Base-by-base conservation (phyloP, 2,888 invertebrate genomes). In the Drosophila silvestris region DNA sequence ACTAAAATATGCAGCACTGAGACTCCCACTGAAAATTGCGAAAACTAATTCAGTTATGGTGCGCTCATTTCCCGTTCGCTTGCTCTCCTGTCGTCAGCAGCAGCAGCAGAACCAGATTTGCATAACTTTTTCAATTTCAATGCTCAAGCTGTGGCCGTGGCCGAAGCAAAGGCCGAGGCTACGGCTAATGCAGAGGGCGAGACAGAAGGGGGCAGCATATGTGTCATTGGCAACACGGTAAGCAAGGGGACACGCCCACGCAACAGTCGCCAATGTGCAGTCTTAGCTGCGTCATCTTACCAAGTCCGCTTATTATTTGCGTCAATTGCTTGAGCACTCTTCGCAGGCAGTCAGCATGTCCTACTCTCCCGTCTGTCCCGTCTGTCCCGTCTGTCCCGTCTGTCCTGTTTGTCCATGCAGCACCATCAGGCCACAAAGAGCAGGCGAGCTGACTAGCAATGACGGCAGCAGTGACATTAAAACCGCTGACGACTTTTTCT, bases 91-190 rank as follows among this genome's bases (percentile, higher is more conserved):
- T 64, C 72, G 82, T 70, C 84, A 57, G 26, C 70, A 67, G 53
- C 19, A 67, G 57, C 19, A 57, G 19, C 37, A 57, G 64, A 70
- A 52, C 35, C 66, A 74, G 83, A 87, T 87, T 87, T 87, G 90
- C 87, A 87, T 87, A 87, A 87, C 90, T 87, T 87, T 87, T 87
- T 87, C 90, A 90, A 87, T 87, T 87, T 87, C 72, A 88, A 85
- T 84, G 86, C 89, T 90, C 87, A 87, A 90, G 88, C 87, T 87
- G 87, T 87, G 90, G 82, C 85, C 90, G 74, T 68, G 81, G 72
- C 73, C 83, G 63, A 62, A 82, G 77, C 87, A 54, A 37, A 69
- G 81, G 74, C 77, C 83, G 67, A 69, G 85, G 79, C 79, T 35
- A 26, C 41, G 41, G 50, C 57, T 19, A 56, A 14, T 9, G n/a